Base-by-base conservation (phyloP, 2,113 vertebrate species). In the Dryoscopus gambensis region DNA sequence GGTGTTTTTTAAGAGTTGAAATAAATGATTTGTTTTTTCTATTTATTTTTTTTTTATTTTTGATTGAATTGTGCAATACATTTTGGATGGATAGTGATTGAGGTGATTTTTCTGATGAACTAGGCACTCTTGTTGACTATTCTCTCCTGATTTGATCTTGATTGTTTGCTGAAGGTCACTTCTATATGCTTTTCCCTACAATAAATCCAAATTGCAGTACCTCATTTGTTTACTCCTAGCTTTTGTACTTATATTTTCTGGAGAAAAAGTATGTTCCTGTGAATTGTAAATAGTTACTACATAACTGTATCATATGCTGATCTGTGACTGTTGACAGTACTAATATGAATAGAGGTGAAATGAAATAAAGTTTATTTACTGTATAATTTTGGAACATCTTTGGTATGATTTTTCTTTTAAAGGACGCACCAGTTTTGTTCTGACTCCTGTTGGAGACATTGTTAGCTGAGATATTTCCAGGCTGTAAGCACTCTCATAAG, bases 291-390 rank as follows among this genome's bases (percentile, higher is more conserved):
- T 99, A 98, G 95, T 94, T 96, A 97, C 95, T 97, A 97, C 81
- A 84, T 98, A 97, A 97, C 88, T 98, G 98, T 99, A 98, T 94
- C 82, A 98, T 98, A 98, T 94, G 95, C 97, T 97, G 94, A 97
- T 97, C 95, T 98, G 97, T 98, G 98, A 98, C 97, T 97, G 92
- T 98, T 98, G 98, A 95, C 98, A 98, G 97, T 98, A 97, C 97
- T 98, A 98, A 98, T 97, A 98, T 97, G 92, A 97, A 98, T 98
- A 98, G 97, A 98, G 96, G 97, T 84, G 94, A 98, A 97, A 94
- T 60, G 90, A 98, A 99, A 99, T 99, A 99, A 99, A 98, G 85
- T 98, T 98, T 99, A 99, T 99, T 99, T 99, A 99, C 98, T 98
- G 71, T 99, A 98, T 64, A 96, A 80, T 78, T 87, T 83, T 85